phyloP scores from a whole-genome alignment of 2,797 vertebrate species.

The Eidolon dupreanum region DNA sequence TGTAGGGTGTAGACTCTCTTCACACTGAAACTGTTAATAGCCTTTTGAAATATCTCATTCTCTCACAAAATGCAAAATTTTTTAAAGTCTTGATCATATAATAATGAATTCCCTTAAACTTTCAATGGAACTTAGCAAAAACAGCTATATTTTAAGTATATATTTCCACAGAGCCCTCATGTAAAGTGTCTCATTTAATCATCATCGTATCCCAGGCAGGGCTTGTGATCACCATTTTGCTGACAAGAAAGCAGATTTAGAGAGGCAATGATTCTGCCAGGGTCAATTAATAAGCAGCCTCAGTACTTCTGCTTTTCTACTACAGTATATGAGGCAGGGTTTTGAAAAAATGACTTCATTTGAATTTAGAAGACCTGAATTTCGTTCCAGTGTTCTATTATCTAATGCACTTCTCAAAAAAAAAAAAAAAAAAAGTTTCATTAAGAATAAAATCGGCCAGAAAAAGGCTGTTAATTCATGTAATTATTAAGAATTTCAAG shows the following conservation, averaged over 20 bases:
- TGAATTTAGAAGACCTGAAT: not conserved
- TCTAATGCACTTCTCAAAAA: not conserved
- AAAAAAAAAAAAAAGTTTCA: not conserved
- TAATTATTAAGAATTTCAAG: not conserved
- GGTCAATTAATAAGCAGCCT: slow-evolving; percentile 29
- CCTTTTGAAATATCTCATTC: slow-evolving; percentile 28
- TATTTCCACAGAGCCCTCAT: slow-evolving; percentile 3
- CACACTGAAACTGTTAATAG: not conserved
- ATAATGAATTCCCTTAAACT: not conserved
- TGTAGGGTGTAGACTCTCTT: not conserved
- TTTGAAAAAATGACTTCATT: not conserved
- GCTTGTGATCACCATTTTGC: slow-evolving; percentile 26
- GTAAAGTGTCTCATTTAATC: slow-evolving; percentile 12
- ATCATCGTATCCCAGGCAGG: not conserved
- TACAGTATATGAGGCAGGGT: not conserved
- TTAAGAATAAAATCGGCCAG: not conserved
- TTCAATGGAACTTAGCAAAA: slow-evolving; percentile 32
- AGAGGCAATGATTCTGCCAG: slow-evolving; percentile 6
- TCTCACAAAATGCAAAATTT: not conserved
- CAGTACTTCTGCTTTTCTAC: not conserved
- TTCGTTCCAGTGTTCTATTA: not conserved
- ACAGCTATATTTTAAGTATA: slow-evolving; percentile 9
- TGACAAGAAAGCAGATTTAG: slow-evolving; percentile 46
- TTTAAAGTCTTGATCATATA: slow-evolving; percentile 13
- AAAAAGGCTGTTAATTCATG: not conserved